Percentiles rank a stretch among this genome's conserved stretches.
These are phyloP conservation scores for Chalcosyrphus nemorum DNA, from an alignment of 2,888 invertebrate genomes.

Conservation along the genomic window DNA sequence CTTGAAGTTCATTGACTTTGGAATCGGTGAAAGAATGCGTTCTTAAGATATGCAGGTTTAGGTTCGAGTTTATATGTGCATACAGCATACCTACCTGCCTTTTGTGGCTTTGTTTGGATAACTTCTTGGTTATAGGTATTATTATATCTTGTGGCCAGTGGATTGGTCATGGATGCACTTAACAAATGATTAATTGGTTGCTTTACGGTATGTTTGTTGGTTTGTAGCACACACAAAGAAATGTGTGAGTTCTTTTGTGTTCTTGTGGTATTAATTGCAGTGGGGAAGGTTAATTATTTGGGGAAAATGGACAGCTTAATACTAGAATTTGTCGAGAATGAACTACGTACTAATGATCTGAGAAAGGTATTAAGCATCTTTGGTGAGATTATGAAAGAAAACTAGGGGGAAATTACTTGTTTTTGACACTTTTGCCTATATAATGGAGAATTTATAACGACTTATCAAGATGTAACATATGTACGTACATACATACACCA, in stretches of 20 bases:
- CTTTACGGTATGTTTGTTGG: constrained; percentile 32
- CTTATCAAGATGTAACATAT: background rate
- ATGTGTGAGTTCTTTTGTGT: constrained; percentile 4
- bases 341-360: constrained; percentile 2
- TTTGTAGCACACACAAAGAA: constrained; percentile 19
- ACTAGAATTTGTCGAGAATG: background rate
- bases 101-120: constrained; percentile 21
- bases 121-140: background rate
- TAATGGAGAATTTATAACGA: background rate
- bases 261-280: constrained; percentile 12
- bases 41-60: constrained; percentile 21
- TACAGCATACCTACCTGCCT: too few species aligned
- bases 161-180: constrained; percentile 58
- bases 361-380: background rate
- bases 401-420: background rate
- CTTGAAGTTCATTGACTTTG: constrained; percentile 54
- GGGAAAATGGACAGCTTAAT: background rate
- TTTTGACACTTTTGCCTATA: background rate
- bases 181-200: constrained; percentile 60
- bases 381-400: background rate
- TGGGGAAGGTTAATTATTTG: constrained; percentile 31
- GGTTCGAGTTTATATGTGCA: too few species aligned
- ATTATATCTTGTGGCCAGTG: constrained; percentile 29
- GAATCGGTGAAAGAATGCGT: constrained; percentile 38
- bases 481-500: too few species aligned